phyloP scores from a whole-genome alignment of 2,797 vertebrate genomes.

The Percopsis omiscomaycus region DNA sequence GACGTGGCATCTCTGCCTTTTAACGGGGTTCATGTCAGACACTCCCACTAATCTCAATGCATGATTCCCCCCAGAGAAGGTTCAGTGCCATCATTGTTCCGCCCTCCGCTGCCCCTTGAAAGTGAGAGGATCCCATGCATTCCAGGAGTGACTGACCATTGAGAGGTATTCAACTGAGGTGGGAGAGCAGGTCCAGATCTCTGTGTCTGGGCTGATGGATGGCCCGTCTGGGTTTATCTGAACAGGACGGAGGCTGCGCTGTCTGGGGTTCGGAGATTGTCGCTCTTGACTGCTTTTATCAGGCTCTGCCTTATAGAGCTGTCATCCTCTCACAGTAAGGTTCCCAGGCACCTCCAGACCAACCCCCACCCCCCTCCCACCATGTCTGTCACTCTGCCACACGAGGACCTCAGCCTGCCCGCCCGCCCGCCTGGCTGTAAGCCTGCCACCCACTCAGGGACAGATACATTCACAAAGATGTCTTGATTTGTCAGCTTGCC shows the following conservation, averaged over 20 bases:
- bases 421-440: conserved; percentile 25
- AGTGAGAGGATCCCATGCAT: conserved; percentile 56
- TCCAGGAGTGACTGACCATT: conserved; percentile 61
- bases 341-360: conserved; percentile 59
- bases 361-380: conserved; percentile 26
- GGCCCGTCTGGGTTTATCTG: conserved; percentile 75
- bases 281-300: conserved; percentile 73
- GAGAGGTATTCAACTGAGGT: conserved; percentile 52
- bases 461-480: conserved; percentile 41
- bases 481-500: conserved; percentile 54
- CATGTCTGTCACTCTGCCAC: conserved; percentile 57
- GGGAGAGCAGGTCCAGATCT: conserved; percentile 54
- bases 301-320: conserved; percentile 69
- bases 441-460: conserved; percentile 41
- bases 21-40: conserved; percentile 42
- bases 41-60: conserved; percentile 58
- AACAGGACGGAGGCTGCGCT: conserved; percentile 68
- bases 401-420: conserved; percentile 48
- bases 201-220: conserved; percentile 71
- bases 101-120: conserved; percentile 44
- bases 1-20: conserved; percentile 56
- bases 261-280: conserved; percentile 70
- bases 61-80: conserved; percentile 37
- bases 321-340: conserved; percentile 64
- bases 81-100: conserved; percentile 62